A percentile compares a stretch with the other conserved stretches of the same genome.
Conservation (phyloP, 2,888 invertebrate genomes). For the Cryptocephalus moraei region DNA sequence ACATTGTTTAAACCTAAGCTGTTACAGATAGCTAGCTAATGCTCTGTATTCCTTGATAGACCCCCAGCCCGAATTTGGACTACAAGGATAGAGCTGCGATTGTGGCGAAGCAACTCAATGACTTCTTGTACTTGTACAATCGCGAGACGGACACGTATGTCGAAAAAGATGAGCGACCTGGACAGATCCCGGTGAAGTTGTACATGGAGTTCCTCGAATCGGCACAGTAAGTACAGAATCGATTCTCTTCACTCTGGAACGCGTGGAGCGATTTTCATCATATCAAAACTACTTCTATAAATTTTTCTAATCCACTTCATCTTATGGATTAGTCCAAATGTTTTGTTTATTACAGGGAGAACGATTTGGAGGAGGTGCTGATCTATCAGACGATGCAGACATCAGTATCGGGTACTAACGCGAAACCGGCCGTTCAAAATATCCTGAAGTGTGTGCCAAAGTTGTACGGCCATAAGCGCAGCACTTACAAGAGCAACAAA, state of each 20-base stretch:
- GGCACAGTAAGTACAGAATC: constrained; percentile 41
- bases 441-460: constrained; percentile 34
- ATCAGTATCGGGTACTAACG: constrained; percentile 20
- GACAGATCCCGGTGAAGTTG: constrained; percentile 43
- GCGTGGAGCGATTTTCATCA: too few species aligned
- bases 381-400: constrained; percentile 37
- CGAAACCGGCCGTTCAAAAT: constrained; percentile 27
- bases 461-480: constrained; percentile 5
- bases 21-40: not conserved
- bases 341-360: constrained; percentile 44
- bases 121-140: constrained; percentile 75
- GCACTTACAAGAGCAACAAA: not conserved
- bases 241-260: too few species aligned
- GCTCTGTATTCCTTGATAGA: constrained; percentile 36
- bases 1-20: not conserved
- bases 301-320: too few species aligned
- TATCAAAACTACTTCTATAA: too few species aligned
- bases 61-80: constrained; percentile 59
- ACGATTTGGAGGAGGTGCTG: constrained; percentile 62
- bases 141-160: constrained; percentile 70
- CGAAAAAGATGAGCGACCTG: constrained; percentile 58
- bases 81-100: constrained; percentile 76
- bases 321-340: too few species aligned
- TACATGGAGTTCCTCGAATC: constrained; percentile 51
- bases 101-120: constrained; percentile 73